Percentiles rank a stretch among this genome's conserved stretches.
These are phyloP conservation scores for Azorinus chamasolen DNA, from an alignment of 2,888 invertebrate species.

Conservation along the genomic window DNA sequence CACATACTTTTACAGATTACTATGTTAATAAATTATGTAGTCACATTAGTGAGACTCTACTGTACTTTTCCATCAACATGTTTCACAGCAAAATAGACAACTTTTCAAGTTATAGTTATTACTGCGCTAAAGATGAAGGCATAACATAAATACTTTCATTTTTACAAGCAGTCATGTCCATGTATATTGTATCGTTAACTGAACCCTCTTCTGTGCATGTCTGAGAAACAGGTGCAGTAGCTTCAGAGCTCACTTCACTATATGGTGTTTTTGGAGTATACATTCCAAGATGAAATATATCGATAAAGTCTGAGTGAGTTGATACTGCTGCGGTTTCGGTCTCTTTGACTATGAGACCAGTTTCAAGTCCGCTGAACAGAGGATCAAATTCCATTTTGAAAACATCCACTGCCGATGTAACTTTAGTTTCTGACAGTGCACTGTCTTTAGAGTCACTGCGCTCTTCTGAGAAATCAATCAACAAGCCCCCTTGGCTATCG, in stretches of 20 bases:
- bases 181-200: slow-evolving; percentile 50
- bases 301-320: not conserved
- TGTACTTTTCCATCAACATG: too few relatives aligned
- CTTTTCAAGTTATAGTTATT: too few relatives aligned
- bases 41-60: too few relatives aligned
- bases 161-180: slow-evolving; percentile 56
- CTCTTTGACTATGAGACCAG: not conserved
- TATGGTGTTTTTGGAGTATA: not conserved
- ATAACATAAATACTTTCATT: slow-evolving; percentile 62
- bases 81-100: too few relatives aligned
- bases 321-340: not conserved
- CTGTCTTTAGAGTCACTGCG: not conserved
- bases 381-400: slow-evolving; percentile 10
- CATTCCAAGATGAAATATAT: not conserved
- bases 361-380: not conserved
- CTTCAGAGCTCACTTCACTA: not conserved
- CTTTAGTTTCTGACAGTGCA: too few relatives aligned
- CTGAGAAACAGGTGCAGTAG: too few relatives aligned
- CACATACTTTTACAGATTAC: too few relatives aligned
- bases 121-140: slow-evolving; percentile 42
- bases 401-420: slow-evolving; percentile 14
- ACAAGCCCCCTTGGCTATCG: slow-evolving; percentile 21
- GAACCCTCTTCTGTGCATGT: not conserved
- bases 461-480: slow-evolving; percentile 50
- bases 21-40: too few relatives aligned